phyloP scores from a whole-genome alignment of 2,113 vertebrate genomes.

The Caracal caracal region DNA sequence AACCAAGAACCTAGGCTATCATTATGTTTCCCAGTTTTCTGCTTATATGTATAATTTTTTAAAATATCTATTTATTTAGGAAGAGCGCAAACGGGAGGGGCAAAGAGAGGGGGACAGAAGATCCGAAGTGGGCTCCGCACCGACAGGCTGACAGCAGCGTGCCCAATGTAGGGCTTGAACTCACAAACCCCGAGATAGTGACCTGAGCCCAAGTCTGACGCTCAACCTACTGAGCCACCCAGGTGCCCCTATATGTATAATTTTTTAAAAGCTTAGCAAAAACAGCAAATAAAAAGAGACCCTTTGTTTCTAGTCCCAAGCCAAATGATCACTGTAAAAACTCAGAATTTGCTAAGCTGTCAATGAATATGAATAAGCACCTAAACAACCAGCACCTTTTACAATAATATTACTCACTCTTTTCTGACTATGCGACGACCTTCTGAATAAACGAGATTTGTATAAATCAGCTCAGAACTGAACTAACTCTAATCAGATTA shows the following conservation, averaged over 20 bases:
- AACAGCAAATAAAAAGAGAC: slow-evolving; percentile 6
- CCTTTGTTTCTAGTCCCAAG: slow-evolving; percentile 16
- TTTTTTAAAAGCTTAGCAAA: slow-evolving; percentile 43
- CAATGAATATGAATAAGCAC: slow-evolving; percentile 49
- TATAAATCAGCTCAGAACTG: slow-evolving; percentile 63
- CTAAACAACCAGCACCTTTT: slow-evolving; percentile 43
- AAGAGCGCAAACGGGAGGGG: too few relatives aligned
- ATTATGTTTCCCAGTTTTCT: slow-evolving; percentile 43
- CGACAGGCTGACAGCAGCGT: too few relatives aligned
- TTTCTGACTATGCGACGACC: slow-evolving; percentile 63
- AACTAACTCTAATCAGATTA: slow-evolving; percentile 52
- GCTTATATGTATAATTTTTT: background rate
- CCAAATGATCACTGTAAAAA: slow-evolving; percentile 31
- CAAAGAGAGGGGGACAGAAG: too few relatives aligned
- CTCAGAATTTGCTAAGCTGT: slow-evolving; percentile 17
- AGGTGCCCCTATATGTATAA: too few relatives aligned
- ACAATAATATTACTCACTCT: slow-evolving; percentile 48
- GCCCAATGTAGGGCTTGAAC: too few relatives aligned
- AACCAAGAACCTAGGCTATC: slow-evolving; percentile 10
- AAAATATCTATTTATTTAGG: too few relatives aligned
- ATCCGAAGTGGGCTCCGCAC: rapidly evolving
- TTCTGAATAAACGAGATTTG: slow-evolving; percentile 43
- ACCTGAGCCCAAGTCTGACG: too few relatives aligned
- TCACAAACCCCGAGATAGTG: too few relatives aligned
- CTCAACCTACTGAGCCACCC: too few relatives aligned